Evolutionary conservation across 2,888 invertebrate genomes (phyloP), one percentile per base, ranked within the genome.

Genomic region (Coenonympha arcania): DNA sequence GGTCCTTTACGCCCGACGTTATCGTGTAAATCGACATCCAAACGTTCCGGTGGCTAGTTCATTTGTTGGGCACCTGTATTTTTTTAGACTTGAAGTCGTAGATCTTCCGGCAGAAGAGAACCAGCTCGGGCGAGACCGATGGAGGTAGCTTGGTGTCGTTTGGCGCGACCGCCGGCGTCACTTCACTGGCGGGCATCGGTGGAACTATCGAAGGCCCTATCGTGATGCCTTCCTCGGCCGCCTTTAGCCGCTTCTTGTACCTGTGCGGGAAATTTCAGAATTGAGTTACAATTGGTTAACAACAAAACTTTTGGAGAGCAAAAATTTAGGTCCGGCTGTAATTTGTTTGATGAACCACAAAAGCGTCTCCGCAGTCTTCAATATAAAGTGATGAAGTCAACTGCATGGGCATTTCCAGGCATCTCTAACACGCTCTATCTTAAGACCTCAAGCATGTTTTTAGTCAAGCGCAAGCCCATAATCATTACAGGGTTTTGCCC

Each of bases 61-160:
- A 86, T 66, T 86, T 85, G 71, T 77, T 81, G 40, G 81, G 82
- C 9, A 78, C 74, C 58, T 82, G 81, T 56, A 93, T 89, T 64
- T 93, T 88, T 73, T 95, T 96, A 66, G 95, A 93, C 63, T 96
- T 90, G 87, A 95, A 96, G 85, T 98, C 98, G 87, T 98, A 98
- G 53, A 98, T 73, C 65, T 95, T 92, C 41, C 96, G 92, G 81
- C 98, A 98, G 88, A 97, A 95, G 76, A 98, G 94, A 34, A 98
- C 94, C 77, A 95, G 91, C 67, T 97, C 97, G 6, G 91, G 89
- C 48, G 91, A 90, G 15, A 86, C 83, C 26, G 78, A 55, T 81
- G 82, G 91, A 79, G 80, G 92, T 74, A 78, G 91, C 88, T 63
- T 93, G 90, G 71, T 88, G 90, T 76, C 91, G 71, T 79, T 81